Percentiles rank a stretch among this genome's conserved stretches.
These are phyloP conservation scores for Phaonia tiefii DNA, from an alignment of 2,888 invertebrate species.

Conservation along the genomic window DNA sequence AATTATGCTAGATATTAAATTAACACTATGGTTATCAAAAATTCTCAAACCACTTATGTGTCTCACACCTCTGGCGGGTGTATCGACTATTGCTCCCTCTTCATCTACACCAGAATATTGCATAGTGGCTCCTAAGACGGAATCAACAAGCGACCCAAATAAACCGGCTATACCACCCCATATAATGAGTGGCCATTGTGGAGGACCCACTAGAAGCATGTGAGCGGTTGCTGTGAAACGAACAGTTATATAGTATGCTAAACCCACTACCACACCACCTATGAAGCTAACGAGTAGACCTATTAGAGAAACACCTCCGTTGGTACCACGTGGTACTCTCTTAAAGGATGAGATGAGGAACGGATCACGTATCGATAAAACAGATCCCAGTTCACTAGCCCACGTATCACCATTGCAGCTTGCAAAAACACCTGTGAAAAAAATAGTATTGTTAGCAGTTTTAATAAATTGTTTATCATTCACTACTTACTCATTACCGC, in stretches of 20 bases:
- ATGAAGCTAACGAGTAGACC: slow-evolving; percentile 83
- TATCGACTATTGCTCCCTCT: slow-evolving; percentile 86
- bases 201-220: slow-evolving; percentile 83
- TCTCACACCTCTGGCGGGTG: slow-evolving; percentile 85
- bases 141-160: slow-evolving; percentile 91
- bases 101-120: slow-evolving; percentile 92
- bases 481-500: slow-evolving; percentile 85
- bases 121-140: slow-evolving; percentile 90
- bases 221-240: slow-evolving; percentile 84
- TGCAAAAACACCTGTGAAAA: slow-evolving; percentile 84
- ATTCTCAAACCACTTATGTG: slow-evolving; percentile 89
- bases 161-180: slow-evolving; percentile 88
- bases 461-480: background rate
- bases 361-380: slow-evolving; percentile 86
- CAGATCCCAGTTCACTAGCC: slow-evolving; percentile 93
- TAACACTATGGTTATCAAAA: slow-evolving; percentile 93
- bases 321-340: slow-evolving; percentile 92
- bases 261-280: slow-evolving; percentile 84
- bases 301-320: slow-evolving; percentile 89
- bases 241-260: slow-evolving; percentile 86
- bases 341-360: slow-evolving; percentile 87
- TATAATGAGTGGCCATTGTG: slow-evolving; percentile 90
- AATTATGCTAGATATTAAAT: slow-evolving; percentile 89
- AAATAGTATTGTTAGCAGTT: background rate
- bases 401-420: slow-evolving; percentile 94